Evolutionary conservation across 2,797 vertebrate species (phyloP).

Genomic region (Danio tinwini): DNA sequence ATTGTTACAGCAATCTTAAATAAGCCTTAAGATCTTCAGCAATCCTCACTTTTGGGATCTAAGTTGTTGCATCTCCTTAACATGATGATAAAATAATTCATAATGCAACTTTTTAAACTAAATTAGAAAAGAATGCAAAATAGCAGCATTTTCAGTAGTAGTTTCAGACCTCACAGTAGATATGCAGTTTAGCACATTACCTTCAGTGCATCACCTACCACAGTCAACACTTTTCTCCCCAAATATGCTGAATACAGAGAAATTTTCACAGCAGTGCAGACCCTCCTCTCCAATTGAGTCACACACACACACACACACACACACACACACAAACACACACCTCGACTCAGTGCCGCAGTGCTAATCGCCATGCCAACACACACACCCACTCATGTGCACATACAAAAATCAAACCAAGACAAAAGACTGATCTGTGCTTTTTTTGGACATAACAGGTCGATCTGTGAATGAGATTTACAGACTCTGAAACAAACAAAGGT

Average conservation of each 20-base stretch:
- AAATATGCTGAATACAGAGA: constrained; percentile 28
- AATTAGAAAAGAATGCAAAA: not conserved
- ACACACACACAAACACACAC: constrained; percentile 13
- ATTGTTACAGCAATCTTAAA: too few relatives aligned
- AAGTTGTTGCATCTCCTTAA: too few relatives aligned
- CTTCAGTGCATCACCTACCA: not conserved
- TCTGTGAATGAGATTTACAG: not conserved
- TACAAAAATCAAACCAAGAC: not conserved
- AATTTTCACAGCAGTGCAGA: constrained; percentile 18
- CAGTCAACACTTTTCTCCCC: not conserved
- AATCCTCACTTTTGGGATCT: too few relatives aligned
- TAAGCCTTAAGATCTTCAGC: too few relatives aligned
- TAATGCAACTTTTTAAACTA: not conserved
- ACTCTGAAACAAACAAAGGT: not conserved
- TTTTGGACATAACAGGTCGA: not conserved
- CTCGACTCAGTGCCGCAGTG: constrained; percentile 43
- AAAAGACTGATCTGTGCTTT: constrained; percentile 2
- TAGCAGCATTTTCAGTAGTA: not conserved
- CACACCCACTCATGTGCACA: constrained; percentile 32
- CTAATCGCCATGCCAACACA: constrained; percentile 42
- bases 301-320: constrained; percentile 28
- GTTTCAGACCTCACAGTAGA: not conserved
- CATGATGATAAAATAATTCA: too few relatives aligned
- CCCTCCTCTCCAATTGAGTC: not conserved
- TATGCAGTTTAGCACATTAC: not conserved